phyloP scores from a whole-genome alignment of 2,888 invertebrate genomes.

The Microctonus brassicae region DNA sequence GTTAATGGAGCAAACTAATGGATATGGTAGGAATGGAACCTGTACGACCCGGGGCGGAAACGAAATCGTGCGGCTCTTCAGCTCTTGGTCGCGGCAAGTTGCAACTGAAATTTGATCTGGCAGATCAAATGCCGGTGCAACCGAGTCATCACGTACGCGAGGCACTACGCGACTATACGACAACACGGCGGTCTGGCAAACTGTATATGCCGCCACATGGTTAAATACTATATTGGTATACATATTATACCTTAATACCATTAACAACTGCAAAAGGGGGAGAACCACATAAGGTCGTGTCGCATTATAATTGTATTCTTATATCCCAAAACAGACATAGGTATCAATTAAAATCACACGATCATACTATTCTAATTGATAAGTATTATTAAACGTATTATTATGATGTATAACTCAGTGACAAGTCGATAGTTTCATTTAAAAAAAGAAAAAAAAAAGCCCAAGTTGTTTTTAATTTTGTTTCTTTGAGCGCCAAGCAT shows the following conservation, averaged over 20 bases:
- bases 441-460: constrained; percentile 32
- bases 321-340: not conserved
- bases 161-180: constrained; percentile 26
- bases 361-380: not conserved
- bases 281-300: not conserved
- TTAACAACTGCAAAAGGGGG: constrained; percentile 12
- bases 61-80: constrained; percentile 22
- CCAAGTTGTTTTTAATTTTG: constrained; percentile 41
- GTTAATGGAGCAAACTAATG: constrained; percentile 36
- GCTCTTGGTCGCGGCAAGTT: constrained; percentile 12
- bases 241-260: constrained; percentile 5
- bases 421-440: constrained; percentile 26
- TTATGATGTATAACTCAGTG: not conserved
- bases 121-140: constrained; percentile 63
- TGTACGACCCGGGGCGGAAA: constrained; percentile 12
- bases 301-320: not conserved
- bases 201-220: constrained; percentile 18
- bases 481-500: constrained; percentile 55
- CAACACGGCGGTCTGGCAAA: constrained; percentile 21
- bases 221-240: constrained; percentile 23
- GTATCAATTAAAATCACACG: not conserved
- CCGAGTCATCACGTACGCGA: constrained; percentile 63
- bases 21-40: constrained; percentile 13
- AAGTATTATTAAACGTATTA: not conserved
- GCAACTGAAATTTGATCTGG: constrained; percentile 62